Evolutionary conservation across 2,888 invertebrate genomes (phyloP).

Genomic region (Aspidiotus destructor): DNA sequence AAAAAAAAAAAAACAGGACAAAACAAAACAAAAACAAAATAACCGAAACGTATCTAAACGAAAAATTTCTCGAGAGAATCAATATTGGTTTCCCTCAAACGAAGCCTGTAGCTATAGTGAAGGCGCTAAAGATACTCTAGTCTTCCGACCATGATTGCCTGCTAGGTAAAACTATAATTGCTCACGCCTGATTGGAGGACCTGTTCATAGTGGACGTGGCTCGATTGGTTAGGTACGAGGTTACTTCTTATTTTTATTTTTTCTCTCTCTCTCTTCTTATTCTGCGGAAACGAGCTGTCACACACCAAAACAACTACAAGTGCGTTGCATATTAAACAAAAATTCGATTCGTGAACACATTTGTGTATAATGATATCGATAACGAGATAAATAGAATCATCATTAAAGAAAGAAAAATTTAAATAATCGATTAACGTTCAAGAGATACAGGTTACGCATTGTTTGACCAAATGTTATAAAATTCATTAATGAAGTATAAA

Average conservation of each 20-base stretch:
- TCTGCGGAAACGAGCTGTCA: background rate
- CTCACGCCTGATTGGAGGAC: constrained; percentile 24
- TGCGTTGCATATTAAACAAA: too few relatives aligned
- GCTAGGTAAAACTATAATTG: constrained; percentile 31
- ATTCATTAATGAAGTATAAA: too few relatives aligned
- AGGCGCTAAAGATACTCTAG: constrained; percentile 30
- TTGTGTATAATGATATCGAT: too few relatives aligned
- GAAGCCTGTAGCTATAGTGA: constrained; percentile 31
- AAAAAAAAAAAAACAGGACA: background rate
- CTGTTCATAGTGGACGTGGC: constrained; percentile 13
- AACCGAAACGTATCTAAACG: constrained; percentile 18
- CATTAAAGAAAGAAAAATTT: too few relatives aligned
- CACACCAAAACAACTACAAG: too few relatives aligned
- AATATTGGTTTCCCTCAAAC: constrained; percentile 33
- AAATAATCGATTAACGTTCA: too few relatives aligned
- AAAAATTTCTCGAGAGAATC: constrained; percentile 24
- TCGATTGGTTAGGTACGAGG: constrained; percentile 15
- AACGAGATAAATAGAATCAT: too few relatives aligned
- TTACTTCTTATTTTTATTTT: constrained; percentile 20
- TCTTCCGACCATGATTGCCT: constrained; percentile 32
- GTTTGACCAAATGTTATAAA: too few relatives aligned
- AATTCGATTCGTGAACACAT: too few relatives aligned
- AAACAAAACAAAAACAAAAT: constrained; percentile 10
- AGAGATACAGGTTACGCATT: too few relatives aligned
- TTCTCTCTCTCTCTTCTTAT: background rate